A percentile compares a stretch with the other conserved stretches of the same genome.
phyloP scores from a whole-genome alignment of 1,140 invertebrate genomes.

The Trachelipus rathkii region DNA sequence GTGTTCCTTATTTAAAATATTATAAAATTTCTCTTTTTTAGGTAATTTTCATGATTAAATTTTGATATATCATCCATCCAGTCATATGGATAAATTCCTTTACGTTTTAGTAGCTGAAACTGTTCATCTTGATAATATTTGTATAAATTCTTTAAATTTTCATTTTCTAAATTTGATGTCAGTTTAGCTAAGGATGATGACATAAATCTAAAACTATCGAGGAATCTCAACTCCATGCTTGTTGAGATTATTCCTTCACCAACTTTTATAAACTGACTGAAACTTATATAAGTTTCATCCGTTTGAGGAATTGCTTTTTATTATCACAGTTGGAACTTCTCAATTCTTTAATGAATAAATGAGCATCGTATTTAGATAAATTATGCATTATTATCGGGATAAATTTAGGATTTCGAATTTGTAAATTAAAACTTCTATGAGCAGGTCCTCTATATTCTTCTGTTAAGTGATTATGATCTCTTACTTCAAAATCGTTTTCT shows the following conservation, averaged over 20 bases:
- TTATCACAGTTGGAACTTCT: no score
- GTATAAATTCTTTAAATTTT: no score
- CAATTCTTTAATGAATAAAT: no score
- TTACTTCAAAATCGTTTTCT: no score
- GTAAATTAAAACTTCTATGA: slow-evolving; percentile 4
- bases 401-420: slow-evolving; percentile 1
- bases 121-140: no score
- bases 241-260: not conserved
- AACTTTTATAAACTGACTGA: not conserved
- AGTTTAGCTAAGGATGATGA: not conserved
- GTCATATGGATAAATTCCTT: slow-evolving; percentile 7
- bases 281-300: no score
- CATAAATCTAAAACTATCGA: not conserved
- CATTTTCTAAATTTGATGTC: not conserved
- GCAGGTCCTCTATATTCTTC: not conserved
- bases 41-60: no score
- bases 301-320: no score
- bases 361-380: no score
- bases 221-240: not conserved
- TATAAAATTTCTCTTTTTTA: no score
- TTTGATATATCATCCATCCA: not conserved
- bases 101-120: not conserved
- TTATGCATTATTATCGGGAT: not conserved
- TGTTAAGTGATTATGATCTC: no score
- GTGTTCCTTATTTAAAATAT: not conserved